These are phyloP conservation scores for Phymastichus coffea DNA, from an alignment of 1,140 invertebrate genomes.

Conservation along the genomic window DNA sequence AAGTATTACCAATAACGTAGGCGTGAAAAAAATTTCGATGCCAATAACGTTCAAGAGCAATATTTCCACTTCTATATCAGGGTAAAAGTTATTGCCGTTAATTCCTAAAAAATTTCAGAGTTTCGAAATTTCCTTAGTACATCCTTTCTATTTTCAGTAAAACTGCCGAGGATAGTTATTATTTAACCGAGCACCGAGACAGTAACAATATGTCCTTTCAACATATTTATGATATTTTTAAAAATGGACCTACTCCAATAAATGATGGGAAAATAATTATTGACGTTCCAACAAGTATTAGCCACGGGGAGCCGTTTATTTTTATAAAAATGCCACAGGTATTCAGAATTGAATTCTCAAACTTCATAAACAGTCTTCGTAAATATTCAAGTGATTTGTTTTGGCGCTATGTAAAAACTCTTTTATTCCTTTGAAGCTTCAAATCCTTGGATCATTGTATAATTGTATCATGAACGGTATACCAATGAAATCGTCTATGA, in stretches of 20 bases:
- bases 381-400: neutral
- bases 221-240: slow-evolving; percentile 38
- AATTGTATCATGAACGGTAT: slow-evolving; percentile 20
- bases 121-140: no score
- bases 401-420: neutral
- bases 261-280: slow-evolving; percentile 29
- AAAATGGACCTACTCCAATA: slow-evolving; percentile 47
- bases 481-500: neutral
- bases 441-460: slow-evolving; percentile 28
- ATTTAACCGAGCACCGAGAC: slow-evolving; percentile 24
- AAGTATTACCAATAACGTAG: slow-evolving; percentile 47
- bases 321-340: slow-evolving; percentile 33
- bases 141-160: slow-evolving; percentile 40
- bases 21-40: slow-evolving; percentile 30
- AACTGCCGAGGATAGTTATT: slow-evolving; percentile 44
- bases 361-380: neutral
- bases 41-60: slow-evolving; percentile 36
- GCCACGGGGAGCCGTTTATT: slow-evolving; percentile 20
- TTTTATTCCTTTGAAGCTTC: slow-evolving; percentile 28
- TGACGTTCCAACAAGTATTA: slow-evolving; percentile 29
- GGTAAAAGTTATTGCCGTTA: slow-evolving; percentile 48
- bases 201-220: slow-evolving; percentile 35
- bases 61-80: slow-evolving; percentile 39
- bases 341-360: neutral
- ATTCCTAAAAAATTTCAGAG: no score